A percentile compares a stretch with the other conserved stretches of the same genome.
phyloP scores from a whole-genome alignment of 1,140 invertebrate genomes.

The Dreissena polymorpha region DNA sequence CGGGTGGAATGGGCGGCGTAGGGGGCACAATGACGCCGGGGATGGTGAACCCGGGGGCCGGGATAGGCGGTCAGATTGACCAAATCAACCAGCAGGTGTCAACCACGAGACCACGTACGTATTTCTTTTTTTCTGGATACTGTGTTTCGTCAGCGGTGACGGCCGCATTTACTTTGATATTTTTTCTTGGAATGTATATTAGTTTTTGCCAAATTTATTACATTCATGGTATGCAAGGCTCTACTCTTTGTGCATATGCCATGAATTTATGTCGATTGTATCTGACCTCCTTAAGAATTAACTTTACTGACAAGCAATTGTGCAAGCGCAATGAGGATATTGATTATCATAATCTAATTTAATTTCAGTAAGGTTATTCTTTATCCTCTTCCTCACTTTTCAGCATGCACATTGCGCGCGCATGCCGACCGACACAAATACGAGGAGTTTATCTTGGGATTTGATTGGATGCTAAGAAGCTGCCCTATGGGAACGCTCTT shows the following conservation, averaged over 20 bases:
- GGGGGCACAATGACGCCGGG: not conserved
- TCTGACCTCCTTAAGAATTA: no score
- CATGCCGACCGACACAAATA: slow-evolving; percentile 33
- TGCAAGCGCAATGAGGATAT: no score
- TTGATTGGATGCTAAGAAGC: slow-evolving; percentile 39
- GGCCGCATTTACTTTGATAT: no score
- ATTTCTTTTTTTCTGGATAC: not conserved
- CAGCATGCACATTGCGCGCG: slow-evolving; percentile 39
- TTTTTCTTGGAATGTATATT: no score
- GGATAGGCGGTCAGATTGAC: not conserved
- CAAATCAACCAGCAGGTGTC: not conserved
- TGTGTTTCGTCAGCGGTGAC: no score
- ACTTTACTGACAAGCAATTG: no score
- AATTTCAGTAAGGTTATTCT: no score
- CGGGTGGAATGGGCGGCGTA: not conserved
- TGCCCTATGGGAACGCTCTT: slow-evolving; percentile 52
- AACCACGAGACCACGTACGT: slow-evolving; percentile 50
- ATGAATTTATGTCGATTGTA: no score
- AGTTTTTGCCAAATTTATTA: no score
- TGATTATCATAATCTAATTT: no score
- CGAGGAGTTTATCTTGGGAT: slow-evolving; percentile 45
- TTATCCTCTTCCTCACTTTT: not conserved
- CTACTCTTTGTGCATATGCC: no score
- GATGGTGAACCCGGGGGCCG: not conserved
- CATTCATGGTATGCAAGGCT: no score